Base-by-base conservation (phyloP, 2,113 vertebrate genomes). In the Paralichthys olivaceus region DNA sequence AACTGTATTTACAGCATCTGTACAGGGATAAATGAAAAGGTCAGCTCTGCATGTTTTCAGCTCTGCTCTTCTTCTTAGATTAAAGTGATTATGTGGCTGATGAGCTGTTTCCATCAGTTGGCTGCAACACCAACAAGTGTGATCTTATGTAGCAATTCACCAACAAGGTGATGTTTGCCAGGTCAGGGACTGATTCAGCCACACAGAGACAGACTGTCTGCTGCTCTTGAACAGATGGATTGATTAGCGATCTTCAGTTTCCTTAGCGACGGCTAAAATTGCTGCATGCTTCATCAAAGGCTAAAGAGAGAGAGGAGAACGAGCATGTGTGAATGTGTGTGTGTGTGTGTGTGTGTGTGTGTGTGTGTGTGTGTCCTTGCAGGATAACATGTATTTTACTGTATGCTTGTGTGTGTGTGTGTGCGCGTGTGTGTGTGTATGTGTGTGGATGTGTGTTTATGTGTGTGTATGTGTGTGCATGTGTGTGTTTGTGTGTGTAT, bases 241-340 rank as follows among this genome's bases (percentile, higher is more conserved):
- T 89, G 87, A 86, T 91, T 90, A 85, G 85, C 79, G 75, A 88
- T 83, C 68, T 91, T 78, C 70, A 58, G 87, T 93, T 91, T 84
- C 81, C 60, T 75, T 81, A 70, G 69, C 5, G 86, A 92, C 78
- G 61, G 86, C 81, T 88, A 74, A 89, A 93, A 89, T 89, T 88
- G 84, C 84, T 87, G 84, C 83, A 78, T 70, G 69, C 85, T 83
- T 91, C 87, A 90, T 91, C 85, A 87, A 85, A 89, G 80, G 34
- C 83, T 57, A 68, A 45, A 73, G 58, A 71, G 26, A 29, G 74
- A 72, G n/a, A 47, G 51, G 69, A 40, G 72, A 71, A 67, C 61
- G 54, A 69, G 43, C 65, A 13, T 34, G 32, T 34, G 2, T 40
- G 3, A 13, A 3, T 40, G 37, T 13, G 37, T 37, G 34, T 12